These are phyloP conservation scores for Amphiprion ocellaris DNA, from an alignment of 2,113 vertebrate species.

Conservation along the genomic window DNA sequence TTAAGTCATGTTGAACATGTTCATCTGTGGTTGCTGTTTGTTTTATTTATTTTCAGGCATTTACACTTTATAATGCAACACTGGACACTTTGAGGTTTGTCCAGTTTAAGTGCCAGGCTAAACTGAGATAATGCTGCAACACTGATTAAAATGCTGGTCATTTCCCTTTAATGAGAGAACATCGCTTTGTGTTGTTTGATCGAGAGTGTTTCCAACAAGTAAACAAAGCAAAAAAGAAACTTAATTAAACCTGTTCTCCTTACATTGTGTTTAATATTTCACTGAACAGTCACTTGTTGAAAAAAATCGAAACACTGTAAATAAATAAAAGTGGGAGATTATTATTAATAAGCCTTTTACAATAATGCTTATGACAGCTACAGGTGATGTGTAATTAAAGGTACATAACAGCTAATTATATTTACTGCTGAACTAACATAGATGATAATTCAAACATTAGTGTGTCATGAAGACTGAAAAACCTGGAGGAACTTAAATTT, in stretches of 20 bases:
- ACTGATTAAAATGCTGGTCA: conserved; percentile 80
- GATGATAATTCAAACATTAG: conserved; percentile 4
- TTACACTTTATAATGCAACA: conserved; percentile 89
- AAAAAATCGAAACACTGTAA: conserved; percentile 5
- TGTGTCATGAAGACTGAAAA: conserved; percentile 10
- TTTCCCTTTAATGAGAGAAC: conserved; percentile 61
- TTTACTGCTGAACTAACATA: conserved; percentile 26
- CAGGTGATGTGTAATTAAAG: conserved; percentile 10
- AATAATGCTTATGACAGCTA: neutral
- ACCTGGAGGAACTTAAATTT: neutral
- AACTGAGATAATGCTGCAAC: conserved; percentile 87
- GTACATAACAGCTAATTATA: conserved; percentile 7
- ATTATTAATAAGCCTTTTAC: neutral
- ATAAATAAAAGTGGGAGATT: conserved; percentile 18
- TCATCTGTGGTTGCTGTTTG: conserved; percentile 41
- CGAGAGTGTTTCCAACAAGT: conserved; percentile 49
- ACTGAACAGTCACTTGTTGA: neutral
- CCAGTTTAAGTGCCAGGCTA: conserved; percentile 93
- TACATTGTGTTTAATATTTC: conserved; percentile 5
- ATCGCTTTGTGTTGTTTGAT: conserved; percentile 33
- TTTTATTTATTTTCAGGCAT: conserved; percentile 73
- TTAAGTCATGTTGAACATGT: conserved; percentile 53
- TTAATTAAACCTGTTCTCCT: conserved; percentile 6
- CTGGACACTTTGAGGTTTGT: conserved; percentile 90
- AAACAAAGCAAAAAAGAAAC: conserved; percentile 16